phyloP scores from a whole-genome alignment of 2,888 invertebrate genomes.

The Andrena bicolor region DNA sequence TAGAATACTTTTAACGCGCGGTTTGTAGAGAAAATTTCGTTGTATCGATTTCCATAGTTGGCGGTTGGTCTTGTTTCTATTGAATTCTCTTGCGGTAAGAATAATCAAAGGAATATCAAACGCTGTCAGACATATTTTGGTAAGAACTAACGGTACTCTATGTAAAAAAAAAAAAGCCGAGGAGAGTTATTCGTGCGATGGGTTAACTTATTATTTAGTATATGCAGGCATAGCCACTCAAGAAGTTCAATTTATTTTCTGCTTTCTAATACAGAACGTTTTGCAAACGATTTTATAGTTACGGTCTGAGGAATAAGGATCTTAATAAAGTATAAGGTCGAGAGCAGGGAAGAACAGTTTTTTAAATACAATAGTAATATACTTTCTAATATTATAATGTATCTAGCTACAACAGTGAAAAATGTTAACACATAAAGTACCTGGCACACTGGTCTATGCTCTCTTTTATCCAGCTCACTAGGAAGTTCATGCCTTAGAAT shows the following conservation, averaged over 20 bases:
- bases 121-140: conserved; percentile 48
- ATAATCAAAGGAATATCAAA: conserved; percentile 56
- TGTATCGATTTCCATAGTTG: conserved; percentile 16
- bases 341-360: conserved; percentile 68
- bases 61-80: conserved; percentile 24
- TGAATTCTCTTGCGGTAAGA: conserved; percentile 33
- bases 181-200: conserved; percentile 72
- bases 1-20: conserved; percentile 22
- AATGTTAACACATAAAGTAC: conserved; percentile 82
- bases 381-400: conserved; percentile 77
- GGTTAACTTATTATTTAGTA: conserved; percentile 74
- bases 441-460: conserved; percentile 83
- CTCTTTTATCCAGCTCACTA: conserved; percentile 79
- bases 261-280: conserved; percentile 70
- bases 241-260: conserved; percentile 74
- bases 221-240: conserved; percentile 71
- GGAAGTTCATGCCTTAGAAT: conserved; percentile 79
- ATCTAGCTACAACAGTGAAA: conserved; percentile 77
- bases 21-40: conserved; percentile 11
- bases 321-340: conserved; percentile 67
- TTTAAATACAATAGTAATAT: conserved; percentile 75
- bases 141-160: conserved; percentile 33
- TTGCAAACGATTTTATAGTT: conserved; percentile 72
- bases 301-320: conserved; percentile 66
- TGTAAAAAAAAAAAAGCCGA: conserved; percentile 22